Percentiles rank a stretch among this genome's conserved stretches.
These are phyloP conservation scores for Pocillopora grandis DNA, from an alignment of 92 coral and sea anemone genomes.

Conservation along the genomic window DNA sequence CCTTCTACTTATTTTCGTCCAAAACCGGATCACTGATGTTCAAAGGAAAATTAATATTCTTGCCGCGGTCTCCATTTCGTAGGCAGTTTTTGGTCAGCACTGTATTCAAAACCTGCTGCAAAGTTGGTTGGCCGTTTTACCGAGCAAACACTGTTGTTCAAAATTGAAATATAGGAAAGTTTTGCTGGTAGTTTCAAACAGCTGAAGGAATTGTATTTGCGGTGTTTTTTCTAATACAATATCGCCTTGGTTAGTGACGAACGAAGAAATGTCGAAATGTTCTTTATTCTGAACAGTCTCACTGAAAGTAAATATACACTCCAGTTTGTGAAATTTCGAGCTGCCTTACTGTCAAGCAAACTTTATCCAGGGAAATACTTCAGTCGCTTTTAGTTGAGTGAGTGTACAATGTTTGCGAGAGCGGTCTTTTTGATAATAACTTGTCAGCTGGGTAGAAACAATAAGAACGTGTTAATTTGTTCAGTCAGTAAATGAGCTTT, in stretches of 20 bases:
- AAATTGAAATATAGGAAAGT: background rate
- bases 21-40: constrained; percentile 1
- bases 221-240: constrained; percentile 21
- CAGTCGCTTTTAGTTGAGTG: background rate
- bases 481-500: constrained; percentile 31
- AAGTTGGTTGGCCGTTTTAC: background rate
- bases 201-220: background rate
- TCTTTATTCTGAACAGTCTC: background rate
- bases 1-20: constrained; percentile 29
- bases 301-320: constrained; percentile 27
- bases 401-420: background rate
- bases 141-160: background rate
- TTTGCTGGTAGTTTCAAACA: background rate
- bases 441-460: constrained; percentile 2
- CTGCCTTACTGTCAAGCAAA: background rate
- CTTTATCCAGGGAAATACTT: background rate
- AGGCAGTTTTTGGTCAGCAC: background rate
- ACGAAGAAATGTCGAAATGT: background rate
- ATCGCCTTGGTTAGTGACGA: constrained; percentile 20
- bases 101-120: background rate
- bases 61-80: background rate
- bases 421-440: constrained; percentile 31
- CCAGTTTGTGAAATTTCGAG: constrained; percentile 4
- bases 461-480: constrained; percentile 26
- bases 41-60: constrained; percentile 14